A percentile compares a stretch with the other conserved stretches of the same genome.
These are phyloP conservation scores for Agrilus biguttatus DNA, from an alignment of 2,888 invertebrate genomes.

Conservation along the genomic window DNA sequence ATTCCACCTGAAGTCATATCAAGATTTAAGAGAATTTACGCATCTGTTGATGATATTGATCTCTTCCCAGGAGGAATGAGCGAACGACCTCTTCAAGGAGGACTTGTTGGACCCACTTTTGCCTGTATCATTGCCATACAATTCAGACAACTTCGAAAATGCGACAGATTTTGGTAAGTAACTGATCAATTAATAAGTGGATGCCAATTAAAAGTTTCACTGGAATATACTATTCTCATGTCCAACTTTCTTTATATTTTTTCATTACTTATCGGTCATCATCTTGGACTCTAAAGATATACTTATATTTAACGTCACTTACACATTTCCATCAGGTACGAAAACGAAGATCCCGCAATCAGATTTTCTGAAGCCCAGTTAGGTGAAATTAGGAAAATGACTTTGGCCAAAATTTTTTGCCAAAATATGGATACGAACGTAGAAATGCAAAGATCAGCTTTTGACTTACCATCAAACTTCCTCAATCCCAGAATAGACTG, in stretches of 20 bases:
- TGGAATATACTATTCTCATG: too few species aligned
- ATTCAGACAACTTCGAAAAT: constrained; percentile 77
- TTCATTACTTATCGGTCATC: too few species aligned
- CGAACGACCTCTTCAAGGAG: constrained; percentile 75
- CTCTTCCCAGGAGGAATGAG: constrained; percentile 93
- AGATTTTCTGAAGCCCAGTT: constrained; percentile 77
- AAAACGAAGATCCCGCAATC: constrained; percentile 64
- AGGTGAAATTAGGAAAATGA: constrained; percentile 74
- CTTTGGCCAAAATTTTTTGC: constrained; percentile 73
- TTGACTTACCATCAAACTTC: constrained; percentile 83
- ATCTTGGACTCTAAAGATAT: too few species aligned
- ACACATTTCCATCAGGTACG: constrained; percentile 46
- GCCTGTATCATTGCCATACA: constrained; percentile 91
- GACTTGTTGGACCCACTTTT: constrained; percentile 86
- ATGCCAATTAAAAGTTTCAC: too few species aligned
- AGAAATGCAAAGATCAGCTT: constrained; percentile 78
- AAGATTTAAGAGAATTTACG: constrained; percentile 64
- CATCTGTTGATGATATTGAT: constrained; percentile 89
- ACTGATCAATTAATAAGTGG: neutral
- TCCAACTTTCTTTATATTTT: too few species aligned
- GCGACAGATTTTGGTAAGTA: constrained; percentile 82
- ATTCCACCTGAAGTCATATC: constrained; percentile 73
- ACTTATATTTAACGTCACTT: neutral
- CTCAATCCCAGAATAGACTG: constrained; percentile 82
- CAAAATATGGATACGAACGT: constrained; percentile 76